phyloP scores from a whole-genome alignment of 2,113 vertebrate genomes.

The Scalopus aquaticus region DNA sequence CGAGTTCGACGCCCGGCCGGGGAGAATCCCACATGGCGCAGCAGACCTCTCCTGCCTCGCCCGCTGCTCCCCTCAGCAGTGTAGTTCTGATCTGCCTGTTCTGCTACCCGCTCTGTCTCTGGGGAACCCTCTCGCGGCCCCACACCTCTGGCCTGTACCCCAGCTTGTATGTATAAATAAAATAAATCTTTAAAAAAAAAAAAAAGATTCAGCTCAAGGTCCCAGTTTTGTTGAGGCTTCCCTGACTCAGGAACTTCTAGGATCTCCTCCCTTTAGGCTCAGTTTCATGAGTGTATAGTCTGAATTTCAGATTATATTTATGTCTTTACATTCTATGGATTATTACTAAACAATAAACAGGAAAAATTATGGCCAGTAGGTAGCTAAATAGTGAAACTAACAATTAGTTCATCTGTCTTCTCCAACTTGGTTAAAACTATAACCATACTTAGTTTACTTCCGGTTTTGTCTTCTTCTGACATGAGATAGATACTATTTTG shows the following conservation, averaged over 20 bases:
- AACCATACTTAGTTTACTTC: neutral
- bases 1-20: no score
- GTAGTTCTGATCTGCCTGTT: no score
- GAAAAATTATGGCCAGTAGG: neutral
- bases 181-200: no score
- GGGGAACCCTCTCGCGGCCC: no score
- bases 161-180: no score
- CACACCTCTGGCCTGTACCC: no score
- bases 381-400: neutral
- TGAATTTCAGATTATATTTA: neutral
- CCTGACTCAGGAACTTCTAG: neutral
- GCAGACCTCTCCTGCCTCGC: no score
- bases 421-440: neutral
- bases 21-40: no score
- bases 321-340: neutral
- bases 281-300: neutral
- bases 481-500: neutral
- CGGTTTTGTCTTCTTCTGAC: neutral
- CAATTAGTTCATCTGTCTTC: neutral
- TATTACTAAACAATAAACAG: fast-evolving
- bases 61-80: no score
- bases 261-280: neutral
- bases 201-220: no score
- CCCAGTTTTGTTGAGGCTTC: neutral
- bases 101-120: no score